Evolutionary conservation across 1,140 invertebrate genomes (phyloP), one percentile per base, ranked within the genome.

Genomic region (Mercenaria mercenaria): DNA sequence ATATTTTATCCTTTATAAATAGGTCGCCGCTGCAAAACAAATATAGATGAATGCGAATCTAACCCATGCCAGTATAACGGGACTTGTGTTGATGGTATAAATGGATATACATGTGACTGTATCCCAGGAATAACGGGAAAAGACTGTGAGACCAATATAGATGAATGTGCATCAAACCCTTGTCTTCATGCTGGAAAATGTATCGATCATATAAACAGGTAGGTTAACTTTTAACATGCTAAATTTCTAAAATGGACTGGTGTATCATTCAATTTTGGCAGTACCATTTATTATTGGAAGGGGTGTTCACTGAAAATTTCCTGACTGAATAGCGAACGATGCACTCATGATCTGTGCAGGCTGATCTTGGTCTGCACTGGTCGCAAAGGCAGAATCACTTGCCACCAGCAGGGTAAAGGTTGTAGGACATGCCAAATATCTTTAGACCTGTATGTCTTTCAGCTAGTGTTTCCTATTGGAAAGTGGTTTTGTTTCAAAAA

Each of bases 41-140:
- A 95, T 67, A 94, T 94, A 29, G 88, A 94, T 82, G 93, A 95
- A 32, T 95, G 94, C 88, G 80, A 47, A 13, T 85, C 88, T 0
- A 13, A 52, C 23, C 93, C 93, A 13, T 94, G 94, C 77, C 82
- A 91, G 64, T 77, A 94, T 77, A 93, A 93, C 56, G 91, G 93
- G 10, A 92, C 92, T 26, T 95, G 94, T 86, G 52, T 18, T 0
- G 92, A 94, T 79, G 34, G 56, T 0, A 81, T 92, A 32, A 92
- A 93, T 72, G 74, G 84, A 50, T 94, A 92, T 86, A 82, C 32
- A 10, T 94, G 94, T 86, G 23, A 32, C 2, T 95, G 94, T 90
- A 79, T 91, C 32, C 82, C 80, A 15, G 94, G 94, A n/a, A 91
- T 88, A 18, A 92, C 81, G 1, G 94, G 94, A 20, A 0, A 11